Evolutionary conservation across 2,888 invertebrate species (phyloP).

Genomic region (Dasysyrphus tricinctus): DNA sequence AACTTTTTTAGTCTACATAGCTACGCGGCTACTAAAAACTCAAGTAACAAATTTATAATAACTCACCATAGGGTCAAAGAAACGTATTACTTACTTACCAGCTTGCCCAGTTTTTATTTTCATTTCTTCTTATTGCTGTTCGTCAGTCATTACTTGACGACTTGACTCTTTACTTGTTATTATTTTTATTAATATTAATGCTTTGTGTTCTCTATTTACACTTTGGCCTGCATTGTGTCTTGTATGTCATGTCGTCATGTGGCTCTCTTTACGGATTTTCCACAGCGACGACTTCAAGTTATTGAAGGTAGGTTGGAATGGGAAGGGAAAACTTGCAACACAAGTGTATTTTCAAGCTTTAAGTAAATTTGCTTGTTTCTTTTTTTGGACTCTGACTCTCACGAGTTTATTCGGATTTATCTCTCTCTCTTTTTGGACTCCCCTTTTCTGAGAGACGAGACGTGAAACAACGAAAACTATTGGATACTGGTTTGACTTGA

Average conservation of each 20-base stretch:
- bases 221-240: slow-evolving; percentile 66
- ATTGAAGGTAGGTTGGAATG: not conserved
- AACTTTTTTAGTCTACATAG: slow-evolving; percentile 16
- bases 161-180: slow-evolving; percentile 46
- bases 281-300: slow-evolving; percentile 1
- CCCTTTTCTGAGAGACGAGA: slow-evolving; percentile 3
- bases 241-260: slow-evolving; percentile 21
- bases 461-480: slow-evolving; percentile 14
- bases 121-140: slow-evolving; percentile 56
- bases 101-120: slow-evolving; percentile 64
- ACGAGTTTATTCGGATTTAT: not conserved
- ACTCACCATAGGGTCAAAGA: slow-evolving; percentile 75
- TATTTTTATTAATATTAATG: slow-evolving; percentile 64
- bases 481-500: slow-evolving; percentile 60
- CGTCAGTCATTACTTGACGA: slow-evolving; percentile 43
- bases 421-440: slow-evolving; percentile 2
- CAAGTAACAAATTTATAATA: slow-evolving; percentile 54
- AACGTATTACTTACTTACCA: slow-evolving; percentile 67
- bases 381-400: slow-evolving; percentile 4
- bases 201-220: slow-evolving; percentile 68
- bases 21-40: slow-evolving; percentile 1
- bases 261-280: slow-evolving; percentile 40
- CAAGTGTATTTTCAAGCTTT: slow-evolving; percentile 24
- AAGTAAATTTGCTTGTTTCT: slow-evolving; percentile 32
- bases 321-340: slow-evolving; percentile 14